Evolutionary conservation across 2,113 vertebrate genomes (phyloP).

Genomic region (Heliornis fulica): DNA sequence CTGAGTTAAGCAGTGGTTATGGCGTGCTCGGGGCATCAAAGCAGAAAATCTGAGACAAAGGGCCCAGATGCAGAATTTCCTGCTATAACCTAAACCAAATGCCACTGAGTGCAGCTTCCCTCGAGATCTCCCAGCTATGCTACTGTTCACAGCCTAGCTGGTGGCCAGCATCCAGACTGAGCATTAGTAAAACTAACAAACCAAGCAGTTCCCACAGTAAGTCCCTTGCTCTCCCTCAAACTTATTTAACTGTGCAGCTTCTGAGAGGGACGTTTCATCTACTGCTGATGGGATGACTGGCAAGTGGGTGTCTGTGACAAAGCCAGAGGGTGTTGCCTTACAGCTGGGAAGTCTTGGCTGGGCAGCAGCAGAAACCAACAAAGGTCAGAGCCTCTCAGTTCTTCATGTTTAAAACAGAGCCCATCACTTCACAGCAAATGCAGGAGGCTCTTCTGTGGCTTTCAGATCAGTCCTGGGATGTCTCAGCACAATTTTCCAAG

Average conservation of each 20-base stretch:
- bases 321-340: conserved; percentile 28
- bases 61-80: conserved; percentile 28
- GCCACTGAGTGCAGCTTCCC: conserved; percentile 10
- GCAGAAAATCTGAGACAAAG: conserved; percentile 26
- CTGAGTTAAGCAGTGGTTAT: background rate
- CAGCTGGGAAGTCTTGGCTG: background rate
- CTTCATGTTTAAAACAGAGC: too few relatives aligned
- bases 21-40: conserved; percentile 1
- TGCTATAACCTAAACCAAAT: conserved; percentile 48
- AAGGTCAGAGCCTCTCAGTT: background rate
- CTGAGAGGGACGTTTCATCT: background rate
- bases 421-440: background rate
- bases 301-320: conserved; percentile 21
- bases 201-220: conserved; percentile 61
- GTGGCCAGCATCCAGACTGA: conserved; percentile 60
- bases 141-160: conserved; percentile 20
- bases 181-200: conserved; percentile 71
- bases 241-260: conserved; percentile 24
- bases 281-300: conserved; percentile 16
- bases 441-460: background rate
- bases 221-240: conserved; percentile 39
- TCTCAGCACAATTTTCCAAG: background rate
- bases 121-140: conserved; percentile 11
- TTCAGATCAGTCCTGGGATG: background rate
- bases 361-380: background rate